A percentile compares a stretch with the other conserved stretches of the same genome.
phyloP scores from a whole-genome alignment of 2,113 vertebrate genomes.

The Gnathonemus echidnorhynchus region DNA sequence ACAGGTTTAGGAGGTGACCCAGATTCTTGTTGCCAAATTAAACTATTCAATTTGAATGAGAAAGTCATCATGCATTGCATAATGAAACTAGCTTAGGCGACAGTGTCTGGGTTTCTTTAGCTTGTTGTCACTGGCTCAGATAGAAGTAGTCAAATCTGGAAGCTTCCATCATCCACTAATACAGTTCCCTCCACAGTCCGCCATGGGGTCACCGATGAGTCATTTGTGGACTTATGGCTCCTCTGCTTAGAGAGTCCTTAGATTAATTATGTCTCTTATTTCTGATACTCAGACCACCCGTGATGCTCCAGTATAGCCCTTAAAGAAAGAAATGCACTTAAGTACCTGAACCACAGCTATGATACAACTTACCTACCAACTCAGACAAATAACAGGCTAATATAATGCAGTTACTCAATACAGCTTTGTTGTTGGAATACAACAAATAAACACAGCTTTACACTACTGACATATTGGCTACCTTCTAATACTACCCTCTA shows the following conservation, averaged over 20 bases:
- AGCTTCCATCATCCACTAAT: background rate
- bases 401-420: background rate
- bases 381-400: background rate
- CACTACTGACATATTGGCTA: background rate
- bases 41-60: constrained; percentile 6
- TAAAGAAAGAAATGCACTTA: background rate
- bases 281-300: background rate
- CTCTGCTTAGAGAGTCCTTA: background rate
- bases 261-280: background rate
- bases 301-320: background rate
- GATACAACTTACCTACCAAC: background rate
- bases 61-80: background rate
- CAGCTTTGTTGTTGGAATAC: background rate
- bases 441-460: background rate
- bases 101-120: background rate
- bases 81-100: background rate
- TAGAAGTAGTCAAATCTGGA: background rate
- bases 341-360: background rate
- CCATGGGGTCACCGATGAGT: background rate
- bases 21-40: background rate
- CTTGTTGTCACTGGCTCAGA: background rate
- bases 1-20: background rate
- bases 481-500: background rate
- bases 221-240: background rate
- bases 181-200: background rate